These are phyloP conservation scores for Microctonus brassicae DNA, from an alignment of 2,888 invertebrate species.

Conservation along the genomic window DNA sequence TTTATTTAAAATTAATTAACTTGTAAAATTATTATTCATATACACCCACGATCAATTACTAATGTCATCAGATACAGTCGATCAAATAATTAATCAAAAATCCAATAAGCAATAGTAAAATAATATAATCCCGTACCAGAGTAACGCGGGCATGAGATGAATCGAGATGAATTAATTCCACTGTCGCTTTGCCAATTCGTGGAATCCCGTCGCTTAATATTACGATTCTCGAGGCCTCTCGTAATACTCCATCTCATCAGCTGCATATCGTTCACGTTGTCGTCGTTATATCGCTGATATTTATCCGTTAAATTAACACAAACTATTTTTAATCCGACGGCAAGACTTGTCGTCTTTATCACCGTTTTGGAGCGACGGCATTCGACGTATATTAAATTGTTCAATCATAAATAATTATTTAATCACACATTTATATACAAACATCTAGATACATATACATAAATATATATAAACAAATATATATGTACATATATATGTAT, in stretches of 20 bases:
- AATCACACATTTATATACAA: too few relatives aligned
- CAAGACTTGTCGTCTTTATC: constrained; percentile 20
- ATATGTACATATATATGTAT: too few relatives aligned
- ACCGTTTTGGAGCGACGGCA: constrained; percentile 23
- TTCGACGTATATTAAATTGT: background rate
- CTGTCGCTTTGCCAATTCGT: constrained; percentile 50
- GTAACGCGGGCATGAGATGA: constrained; percentile 44
- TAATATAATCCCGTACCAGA: constrained; percentile 48
- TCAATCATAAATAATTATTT: background rate
- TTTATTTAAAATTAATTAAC: constrained; percentile 10
- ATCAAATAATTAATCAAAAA: too few relatives aligned
- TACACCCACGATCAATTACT: too few relatives aligned
- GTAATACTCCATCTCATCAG: constrained; percentile 67
- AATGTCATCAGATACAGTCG: too few relatives aligned
- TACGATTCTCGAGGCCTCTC: constrained; percentile 58
- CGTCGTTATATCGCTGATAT: background rate
- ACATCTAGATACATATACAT: too few relatives aligned
- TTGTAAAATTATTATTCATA: too few relatives aligned
- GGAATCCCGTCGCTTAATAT: constrained; percentile 53
- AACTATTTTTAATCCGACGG: constrained; percentile 43
- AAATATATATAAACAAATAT: too few relatives aligned
- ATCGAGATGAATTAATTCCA: constrained; percentile 23
- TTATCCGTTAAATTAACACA: constrained; percentile 21
- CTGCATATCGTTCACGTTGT: constrained; percentile 55
- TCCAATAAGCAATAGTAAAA: constrained; percentile 9